phyloP scores from a whole-genome alignment of 2,113 vertebrate genomes.

The Catharus bicknelli region DNA sequence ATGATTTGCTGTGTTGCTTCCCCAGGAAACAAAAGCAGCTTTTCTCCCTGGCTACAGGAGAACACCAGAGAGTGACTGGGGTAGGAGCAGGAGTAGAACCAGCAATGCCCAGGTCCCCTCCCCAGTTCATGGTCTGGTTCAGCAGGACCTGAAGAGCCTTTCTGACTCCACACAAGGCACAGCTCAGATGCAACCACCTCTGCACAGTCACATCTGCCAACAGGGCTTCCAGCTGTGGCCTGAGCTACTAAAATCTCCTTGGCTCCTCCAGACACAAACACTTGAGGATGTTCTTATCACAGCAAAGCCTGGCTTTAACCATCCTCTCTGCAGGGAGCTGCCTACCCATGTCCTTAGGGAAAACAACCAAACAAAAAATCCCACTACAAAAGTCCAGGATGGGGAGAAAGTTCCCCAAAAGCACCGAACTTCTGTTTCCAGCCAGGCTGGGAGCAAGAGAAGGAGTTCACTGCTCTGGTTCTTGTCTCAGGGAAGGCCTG shows the following conservation, averaged over 20 bases:
- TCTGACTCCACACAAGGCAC: neutral
- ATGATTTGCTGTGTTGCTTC: neutral
- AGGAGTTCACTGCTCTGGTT: neutral
- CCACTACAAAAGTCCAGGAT: neutral
- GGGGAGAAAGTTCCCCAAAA: neutral
- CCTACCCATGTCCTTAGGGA: neutral
- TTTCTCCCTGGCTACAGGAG: neutral
- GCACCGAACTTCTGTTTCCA: neutral
- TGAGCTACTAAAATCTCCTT: neutral
- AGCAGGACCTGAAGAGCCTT: neutral
- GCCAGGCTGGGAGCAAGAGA: neutral
- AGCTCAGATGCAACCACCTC: neutral
- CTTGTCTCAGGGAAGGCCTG: neutral
- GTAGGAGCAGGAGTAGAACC: neutral
- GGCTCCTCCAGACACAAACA: neutral
- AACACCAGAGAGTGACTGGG: neutral
- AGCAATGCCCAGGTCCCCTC: neutral
- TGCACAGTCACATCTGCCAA: fast-evolving
- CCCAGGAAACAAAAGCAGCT: neutral
- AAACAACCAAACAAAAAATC: neutral
- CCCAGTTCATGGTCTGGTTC: neutral
- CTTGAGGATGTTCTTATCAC: neutral
- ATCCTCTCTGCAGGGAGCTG: neutral
- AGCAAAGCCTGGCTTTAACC: neutral
- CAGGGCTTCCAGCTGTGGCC: neutral